Conservation (phyloP, 2,113 vertebrate genomes). For the Proterorhinus semilunaris region DNA sequence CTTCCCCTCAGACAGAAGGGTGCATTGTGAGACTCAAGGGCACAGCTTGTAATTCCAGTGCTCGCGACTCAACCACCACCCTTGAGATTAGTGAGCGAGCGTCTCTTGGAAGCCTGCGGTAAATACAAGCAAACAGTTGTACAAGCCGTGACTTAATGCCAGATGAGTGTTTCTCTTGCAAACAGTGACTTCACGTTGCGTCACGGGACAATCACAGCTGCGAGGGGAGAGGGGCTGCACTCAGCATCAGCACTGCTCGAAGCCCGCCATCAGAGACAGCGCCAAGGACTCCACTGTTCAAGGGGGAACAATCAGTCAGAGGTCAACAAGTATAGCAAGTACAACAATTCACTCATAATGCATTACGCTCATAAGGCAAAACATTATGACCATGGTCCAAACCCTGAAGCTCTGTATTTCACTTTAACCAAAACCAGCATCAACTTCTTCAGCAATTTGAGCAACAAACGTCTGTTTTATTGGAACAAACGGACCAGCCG, state of each 20-base stretch:
- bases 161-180: neutral
- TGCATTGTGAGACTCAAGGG: neutral
- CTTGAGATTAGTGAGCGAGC: neutral
- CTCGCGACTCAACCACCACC: neutral
- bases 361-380: neutral
- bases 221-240: conserved; percentile 10
- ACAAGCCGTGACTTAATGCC: neutral
- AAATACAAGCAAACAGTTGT: conserved; percentile 3
- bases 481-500: too few relatives aligned
- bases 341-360: neutral
- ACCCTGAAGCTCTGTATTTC: too few relatives aligned
- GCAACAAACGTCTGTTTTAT: too few relatives aligned
- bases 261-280: conserved; percentile 95
- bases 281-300: conserved; percentile 94
- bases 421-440: too few relatives aligned
- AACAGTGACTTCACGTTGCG: conserved; percentile 17
- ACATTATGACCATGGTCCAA: neutral
- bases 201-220: conserved; percentile 20
- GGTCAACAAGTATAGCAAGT: neutral
- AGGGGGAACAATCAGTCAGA: neutral
- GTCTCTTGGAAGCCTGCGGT: neutral
- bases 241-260: conserved; percentile 85
- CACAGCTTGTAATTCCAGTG: neutral
- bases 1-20: neutral
- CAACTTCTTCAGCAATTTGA: too few relatives aligned